A percentile compares a stretch with the other conserved stretches of the same genome.
Evolutionary conservation across 2,113 vertebrate species (phyloP).

Genomic region (Microtus richardsoni): DNA sequence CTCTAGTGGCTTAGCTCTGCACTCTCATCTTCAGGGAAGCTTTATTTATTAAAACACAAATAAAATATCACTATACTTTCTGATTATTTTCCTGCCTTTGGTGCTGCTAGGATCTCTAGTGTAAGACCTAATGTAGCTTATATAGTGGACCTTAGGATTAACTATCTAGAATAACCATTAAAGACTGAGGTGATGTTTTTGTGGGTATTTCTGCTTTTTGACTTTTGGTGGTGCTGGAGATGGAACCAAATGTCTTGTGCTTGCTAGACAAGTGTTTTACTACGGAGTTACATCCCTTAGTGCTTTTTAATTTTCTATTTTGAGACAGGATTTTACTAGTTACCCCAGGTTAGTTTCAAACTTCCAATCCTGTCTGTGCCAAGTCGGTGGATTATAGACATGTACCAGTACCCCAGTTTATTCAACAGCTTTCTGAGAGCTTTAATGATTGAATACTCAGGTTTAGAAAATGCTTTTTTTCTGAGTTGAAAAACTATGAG

Average conservation of each 20-base stretch:
- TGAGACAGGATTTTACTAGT: not conserved
- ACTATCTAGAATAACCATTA: not conserved
- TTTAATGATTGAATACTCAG: not conserved
- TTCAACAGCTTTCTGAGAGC: not conserved
- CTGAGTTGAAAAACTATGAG: slow-evolving; percentile 13
- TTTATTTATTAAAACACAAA: too few relatives aligned
- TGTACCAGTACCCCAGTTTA: not conserved
- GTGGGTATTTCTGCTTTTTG: not conserved
- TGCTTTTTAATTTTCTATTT: not conserved
- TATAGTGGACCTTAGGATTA: not conserved
- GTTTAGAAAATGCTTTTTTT: not conserved
- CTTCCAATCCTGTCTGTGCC: not conserved
- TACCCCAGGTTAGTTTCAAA: not conserved
- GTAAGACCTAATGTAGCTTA: not conserved
- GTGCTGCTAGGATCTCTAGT: not conserved
- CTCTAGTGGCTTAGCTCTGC: too few relatives aligned
- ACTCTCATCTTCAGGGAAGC: too few relatives aligned
- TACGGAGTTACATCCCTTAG: not conserved
- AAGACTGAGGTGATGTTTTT: not conserved
- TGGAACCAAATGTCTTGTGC: not conserved
- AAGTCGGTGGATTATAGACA: not conserved
- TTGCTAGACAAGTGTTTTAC: not conserved
- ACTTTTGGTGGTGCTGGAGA: not conserved
- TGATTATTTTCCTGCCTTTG: not conserved
- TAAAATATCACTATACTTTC: too few relatives aligned